Conservation (phyloP, 2,888 invertebrate species). For the Napeogenes sylphis region DNA sequence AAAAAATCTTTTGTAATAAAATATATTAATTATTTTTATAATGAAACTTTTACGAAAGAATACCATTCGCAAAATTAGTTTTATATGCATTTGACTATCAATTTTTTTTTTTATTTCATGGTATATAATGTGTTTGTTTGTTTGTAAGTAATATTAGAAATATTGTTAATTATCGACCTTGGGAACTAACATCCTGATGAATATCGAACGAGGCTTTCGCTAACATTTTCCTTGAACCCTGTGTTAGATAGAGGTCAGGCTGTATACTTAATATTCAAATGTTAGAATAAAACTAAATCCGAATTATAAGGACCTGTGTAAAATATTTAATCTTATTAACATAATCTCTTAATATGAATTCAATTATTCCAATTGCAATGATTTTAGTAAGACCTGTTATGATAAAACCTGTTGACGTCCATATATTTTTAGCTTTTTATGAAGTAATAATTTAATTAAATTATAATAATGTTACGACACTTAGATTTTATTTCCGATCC, state of each 20-base stretch:
- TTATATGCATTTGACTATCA: too few relatives aligned
- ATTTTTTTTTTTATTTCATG: too few relatives aligned
- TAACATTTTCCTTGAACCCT: constrained; percentile 32
- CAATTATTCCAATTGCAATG: constrained; percentile 4
- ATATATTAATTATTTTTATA: too few relatives aligned
- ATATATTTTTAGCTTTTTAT: not conserved
- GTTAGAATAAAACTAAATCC: too few relatives aligned
- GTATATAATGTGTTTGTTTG: too few relatives aligned
- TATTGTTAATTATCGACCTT: constrained; percentile 14
- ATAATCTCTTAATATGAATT: not conserved
- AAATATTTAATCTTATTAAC: too few relatives aligned
- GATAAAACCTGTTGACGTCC: not conserved
- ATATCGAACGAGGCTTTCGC: constrained; percentile 30
- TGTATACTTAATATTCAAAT: not conserved
- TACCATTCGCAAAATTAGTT: too few relatives aligned
- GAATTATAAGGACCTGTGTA: too few relatives aligned
- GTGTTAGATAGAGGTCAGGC: constrained; percentile 24
- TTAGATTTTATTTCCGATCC: not conserved
- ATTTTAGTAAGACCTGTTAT: constrained; percentile 2
- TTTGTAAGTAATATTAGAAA: too few relatives aligned
- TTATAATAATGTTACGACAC: too few relatives aligned
- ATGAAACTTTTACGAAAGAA: too few relatives aligned
- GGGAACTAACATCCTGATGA: constrained; percentile 29
- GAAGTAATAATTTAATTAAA: not conserved
- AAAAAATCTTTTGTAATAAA: too few relatives aligned